Evolutionary conservation across 2,113 vertebrate species (phyloP).

Genomic region (Bufo gargarizans): DNA sequence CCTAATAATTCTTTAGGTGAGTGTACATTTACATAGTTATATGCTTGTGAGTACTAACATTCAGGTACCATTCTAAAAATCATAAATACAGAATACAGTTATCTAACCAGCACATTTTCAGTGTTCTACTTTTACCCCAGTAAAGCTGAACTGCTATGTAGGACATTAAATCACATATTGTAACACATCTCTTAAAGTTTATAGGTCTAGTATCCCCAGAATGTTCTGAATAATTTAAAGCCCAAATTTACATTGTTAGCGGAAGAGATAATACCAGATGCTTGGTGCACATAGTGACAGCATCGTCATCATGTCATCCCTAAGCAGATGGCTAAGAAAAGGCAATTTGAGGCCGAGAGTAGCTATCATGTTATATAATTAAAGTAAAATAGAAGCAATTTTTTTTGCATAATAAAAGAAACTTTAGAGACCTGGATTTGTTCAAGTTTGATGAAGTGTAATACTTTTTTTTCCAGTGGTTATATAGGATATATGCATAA

Average conservation of each 20-base stretch:
- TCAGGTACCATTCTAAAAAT: neutral
- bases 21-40: neutral
- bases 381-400: slow-evolving; percentile 11
- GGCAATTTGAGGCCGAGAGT: slow-evolving; percentile 36
- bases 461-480: neutral
- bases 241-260: slow-evolving; percentile 50
- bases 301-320: slow-evolving; percentile 23
- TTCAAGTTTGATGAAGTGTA: neutral
- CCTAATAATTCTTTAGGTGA: no score
- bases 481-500: no score
- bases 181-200: slow-evolving; percentile 31
- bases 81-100: neutral
- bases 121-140: neutral
- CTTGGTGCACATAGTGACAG: slow-evolving; percentile 44
- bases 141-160: slow-evolving; percentile 26
- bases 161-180: slow-evolving; percentile 15
- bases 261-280: slow-evolving; percentile 54
- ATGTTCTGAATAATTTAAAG: slow-evolving; percentile 48
- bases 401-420: neutral
- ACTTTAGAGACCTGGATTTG: slow-evolving; percentile 14
- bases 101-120: neutral
- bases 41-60: neutral
- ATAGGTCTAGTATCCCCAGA: slow-evolving; percentile 38
- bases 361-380: slow-evolving; percentile 33
- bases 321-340: slow-evolving; percentile 52